Evolutionary conservation across 2,113 vertebrate genomes (phyloP).

Genomic region (Corythoichthys haematopterus): DNA sequence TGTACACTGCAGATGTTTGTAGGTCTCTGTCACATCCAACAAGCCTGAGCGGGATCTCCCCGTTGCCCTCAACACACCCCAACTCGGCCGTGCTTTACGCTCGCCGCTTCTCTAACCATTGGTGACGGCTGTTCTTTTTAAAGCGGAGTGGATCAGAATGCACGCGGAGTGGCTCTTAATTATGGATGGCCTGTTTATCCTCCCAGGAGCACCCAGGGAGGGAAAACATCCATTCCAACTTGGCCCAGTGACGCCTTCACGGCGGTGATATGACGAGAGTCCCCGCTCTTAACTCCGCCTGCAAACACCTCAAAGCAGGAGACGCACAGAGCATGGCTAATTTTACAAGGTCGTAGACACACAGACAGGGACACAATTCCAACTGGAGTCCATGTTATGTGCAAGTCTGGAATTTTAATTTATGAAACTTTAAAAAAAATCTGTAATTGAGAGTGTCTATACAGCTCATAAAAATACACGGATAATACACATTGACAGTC

Average conservation of each 20-base stretch:
- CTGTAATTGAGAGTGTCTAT: background rate
- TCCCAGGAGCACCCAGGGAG: constrained; percentile 58
- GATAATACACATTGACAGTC: too few relatives aligned
- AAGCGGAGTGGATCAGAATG: constrained; percentile 57
- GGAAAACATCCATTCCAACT: constrained; percentile 56
- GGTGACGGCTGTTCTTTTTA: constrained; percentile 62
- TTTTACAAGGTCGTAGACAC: constrained; percentile 1
- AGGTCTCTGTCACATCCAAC: constrained; percentile 26
- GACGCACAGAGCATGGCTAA: background rate
- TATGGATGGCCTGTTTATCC: constrained; percentile 67
- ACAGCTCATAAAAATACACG: background rate
- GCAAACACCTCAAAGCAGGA: constrained; percentile 30
- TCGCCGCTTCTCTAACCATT: constrained; percentile 32
- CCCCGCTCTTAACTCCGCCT: constrained; percentile 17
- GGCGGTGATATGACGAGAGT: constrained; percentile 45
- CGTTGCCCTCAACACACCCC: constrained; percentile 17
- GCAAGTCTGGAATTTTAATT: background rate
- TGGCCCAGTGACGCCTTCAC: constrained; percentile 27
- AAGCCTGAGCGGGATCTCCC: constrained; percentile 25
- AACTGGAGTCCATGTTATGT: constrained; percentile 11
- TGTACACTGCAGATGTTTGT: constrained; percentile 10
- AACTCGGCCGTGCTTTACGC: constrained; percentile 4
- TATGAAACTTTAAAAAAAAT: background rate
- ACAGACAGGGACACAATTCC: constrained; percentile 4
- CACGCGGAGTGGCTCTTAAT: constrained; percentile 59